These are phyloP conservation scores for Motacilla alba DNA, from an alignment of 2,113 vertebrate species.

Conservation along the genomic window DNA sequence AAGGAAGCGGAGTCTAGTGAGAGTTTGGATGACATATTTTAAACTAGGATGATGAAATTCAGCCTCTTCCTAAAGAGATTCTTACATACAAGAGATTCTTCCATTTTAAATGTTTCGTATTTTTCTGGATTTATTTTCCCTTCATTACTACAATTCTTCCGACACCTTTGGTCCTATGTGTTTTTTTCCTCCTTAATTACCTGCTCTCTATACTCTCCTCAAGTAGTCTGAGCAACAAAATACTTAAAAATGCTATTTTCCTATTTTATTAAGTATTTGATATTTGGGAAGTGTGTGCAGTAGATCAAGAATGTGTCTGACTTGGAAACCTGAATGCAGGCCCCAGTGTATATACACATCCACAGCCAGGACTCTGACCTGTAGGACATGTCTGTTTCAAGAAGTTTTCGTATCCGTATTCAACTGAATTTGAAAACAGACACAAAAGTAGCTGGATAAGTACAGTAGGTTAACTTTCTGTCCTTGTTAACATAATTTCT, in stretches of 20 bases:
- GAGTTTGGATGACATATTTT: neutral
- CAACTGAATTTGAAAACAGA: neutral
- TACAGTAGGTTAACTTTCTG: neutral
- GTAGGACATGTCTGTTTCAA: neutral
- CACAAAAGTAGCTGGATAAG: neutral
- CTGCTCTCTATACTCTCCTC: neutral
- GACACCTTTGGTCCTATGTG: neutral
- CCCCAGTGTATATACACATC: neutral
- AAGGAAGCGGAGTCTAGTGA: neutral
- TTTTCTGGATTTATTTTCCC: neutral
- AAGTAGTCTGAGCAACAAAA: neutral
- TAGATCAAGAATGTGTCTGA: neutral
- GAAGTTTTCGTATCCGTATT: neutral
- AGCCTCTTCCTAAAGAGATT: neutral
- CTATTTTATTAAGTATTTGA: neutral
- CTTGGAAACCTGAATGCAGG: neutral
- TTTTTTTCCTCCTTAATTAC: neutral
- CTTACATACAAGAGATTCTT: neutral
- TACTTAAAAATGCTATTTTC: neutral
- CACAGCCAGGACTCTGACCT: neutral
- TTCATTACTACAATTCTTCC: neutral
- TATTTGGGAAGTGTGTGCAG: neutral
- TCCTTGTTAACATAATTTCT: fast-evolving
- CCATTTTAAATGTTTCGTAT: neutral
- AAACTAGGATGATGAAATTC: neutral